Evolutionary conservation across 1,140 invertebrate genomes (phyloP).

Genomic region (Trichoplusia ni): DNA sequence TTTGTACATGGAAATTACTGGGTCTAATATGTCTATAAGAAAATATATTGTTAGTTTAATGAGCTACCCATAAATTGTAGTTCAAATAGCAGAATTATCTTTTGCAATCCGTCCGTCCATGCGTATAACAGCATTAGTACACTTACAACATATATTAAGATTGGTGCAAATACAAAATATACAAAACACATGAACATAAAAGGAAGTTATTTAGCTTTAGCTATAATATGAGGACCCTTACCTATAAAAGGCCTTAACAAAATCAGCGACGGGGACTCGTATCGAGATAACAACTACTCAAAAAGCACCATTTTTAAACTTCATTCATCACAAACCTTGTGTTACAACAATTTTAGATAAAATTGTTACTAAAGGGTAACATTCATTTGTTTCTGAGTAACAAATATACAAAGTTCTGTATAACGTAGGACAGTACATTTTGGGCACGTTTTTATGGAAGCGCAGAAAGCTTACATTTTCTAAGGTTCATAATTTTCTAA

Average conservation of each 20-base stretch:
- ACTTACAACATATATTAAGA: background rate
- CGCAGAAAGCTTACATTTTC: too few relatives aligned
- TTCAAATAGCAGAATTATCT: constrained; percentile 12
- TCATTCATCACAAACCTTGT: background rate
- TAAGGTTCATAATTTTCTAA: too few relatives aligned
- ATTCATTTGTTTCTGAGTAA: too few relatives aligned
- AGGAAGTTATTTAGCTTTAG: background rate
- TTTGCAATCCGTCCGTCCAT: constrained; percentile 16
- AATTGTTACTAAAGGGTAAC: too few relatives aligned
- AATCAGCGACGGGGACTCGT: constrained; percentile 13
- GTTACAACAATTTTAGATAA: constrained; percentile 9
- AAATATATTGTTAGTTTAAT: too few relatives aligned
- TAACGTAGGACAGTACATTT: too few relatives aligned
- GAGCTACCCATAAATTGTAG: constrained; percentile 32
- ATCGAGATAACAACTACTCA: constrained; percentile 1
- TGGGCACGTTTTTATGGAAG: background rate
- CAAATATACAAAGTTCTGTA: too few relatives aligned
- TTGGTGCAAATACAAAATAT: background rate
- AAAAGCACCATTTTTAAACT: constrained; percentile 35
- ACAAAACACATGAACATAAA: constrained; percentile 13
- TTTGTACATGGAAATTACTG: background rate
- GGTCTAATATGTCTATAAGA: too few relatives aligned
- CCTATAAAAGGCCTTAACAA: constrained; percentile 31
- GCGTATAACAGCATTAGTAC: constrained; percentile 6
- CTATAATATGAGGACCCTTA: constrained; percentile 37